Percentiles rank a stretch among this genome's conserved stretches.
Evolutionary conservation across 1,140 invertebrate genomes (phyloP).

Genomic region (Atta colombica): DNA sequence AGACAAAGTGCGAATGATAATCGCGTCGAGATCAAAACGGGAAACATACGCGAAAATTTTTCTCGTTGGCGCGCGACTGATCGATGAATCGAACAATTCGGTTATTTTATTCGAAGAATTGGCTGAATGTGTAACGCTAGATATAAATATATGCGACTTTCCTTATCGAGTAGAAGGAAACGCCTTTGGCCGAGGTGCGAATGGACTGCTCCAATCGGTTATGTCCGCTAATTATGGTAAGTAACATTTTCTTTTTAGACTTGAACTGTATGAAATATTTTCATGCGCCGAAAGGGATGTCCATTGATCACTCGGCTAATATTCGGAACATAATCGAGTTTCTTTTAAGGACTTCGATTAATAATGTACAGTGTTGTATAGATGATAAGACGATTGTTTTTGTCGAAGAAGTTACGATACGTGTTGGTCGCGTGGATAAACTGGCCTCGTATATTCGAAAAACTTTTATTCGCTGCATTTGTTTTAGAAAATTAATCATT

Average conservation of each 20-base stretch:
- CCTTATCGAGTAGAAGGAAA: conserved; percentile 41
- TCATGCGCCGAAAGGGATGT: neutral
- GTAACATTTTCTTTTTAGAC: conserved; percentile 35
- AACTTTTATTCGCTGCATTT: conserved; percentile 45
- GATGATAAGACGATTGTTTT: conserved; percentile 44
- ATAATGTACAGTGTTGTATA: conserved; percentile 75
- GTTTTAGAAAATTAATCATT: neutral
- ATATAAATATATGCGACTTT: conserved; percentile 29
- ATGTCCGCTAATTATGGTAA: conserved; percentile 44
- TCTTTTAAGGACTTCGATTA: conserved; percentile 3
- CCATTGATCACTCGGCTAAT: neutral
- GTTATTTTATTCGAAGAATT: neutral
- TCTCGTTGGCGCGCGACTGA: conserved; percentile 15
- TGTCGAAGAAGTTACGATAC: conserved; percentile 27
- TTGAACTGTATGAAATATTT: neutral
- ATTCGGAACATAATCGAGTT: conserved; percentile 14
- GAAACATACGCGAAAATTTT: conserved; percentile 35
- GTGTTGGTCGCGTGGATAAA: conserved; percentile 33
- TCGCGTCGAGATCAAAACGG: conserved; percentile 30
- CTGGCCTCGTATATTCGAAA: conserved; percentile 46
- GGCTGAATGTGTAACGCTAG: conserved; percentile 24
- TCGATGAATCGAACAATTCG: conserved; percentile 36
- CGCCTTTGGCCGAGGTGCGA: conserved; percentile 8
- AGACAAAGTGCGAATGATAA: conserved; percentile 58
- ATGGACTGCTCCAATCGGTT: neutral